These are phyloP conservation scores for Chrysotoxum bicinctum DNA, from an alignment of 2,888 invertebrate genomes.

Conservation along the genomic window DNA sequence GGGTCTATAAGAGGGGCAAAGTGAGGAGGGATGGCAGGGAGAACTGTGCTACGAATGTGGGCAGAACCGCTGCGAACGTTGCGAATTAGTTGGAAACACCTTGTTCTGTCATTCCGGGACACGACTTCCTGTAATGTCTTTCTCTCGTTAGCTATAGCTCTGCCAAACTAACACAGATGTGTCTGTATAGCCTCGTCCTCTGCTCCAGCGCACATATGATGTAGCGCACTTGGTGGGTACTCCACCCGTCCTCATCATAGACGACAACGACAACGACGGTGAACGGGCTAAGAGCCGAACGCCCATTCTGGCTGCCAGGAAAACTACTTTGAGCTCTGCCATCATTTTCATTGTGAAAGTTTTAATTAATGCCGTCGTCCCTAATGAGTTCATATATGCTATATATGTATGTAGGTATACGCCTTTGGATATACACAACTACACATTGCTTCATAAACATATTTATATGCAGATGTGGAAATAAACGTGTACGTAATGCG, in stretches of 20 bases:
- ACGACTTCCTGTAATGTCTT: constrained; percentile 72
- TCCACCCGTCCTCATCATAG: constrained; percentile 18
- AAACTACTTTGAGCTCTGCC: constrained; percentile 73
- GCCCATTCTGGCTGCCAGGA: constrained; percentile 65
- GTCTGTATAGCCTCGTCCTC: constrained; percentile 18
- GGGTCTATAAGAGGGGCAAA: background rate
- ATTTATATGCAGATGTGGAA: constrained; percentile 63
- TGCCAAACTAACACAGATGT: constrained; percentile 19
- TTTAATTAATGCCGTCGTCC: constrained; percentile 76
- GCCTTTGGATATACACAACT: background rate
- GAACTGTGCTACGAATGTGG: constrained; percentile 24
- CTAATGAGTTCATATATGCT: constrained; percentile 74
- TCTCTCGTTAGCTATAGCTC: constrained; percentile 35
- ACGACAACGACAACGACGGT: constrained; percentile 22
- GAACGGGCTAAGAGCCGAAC: constrained; percentile 51
- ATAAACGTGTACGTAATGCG: constrained; percentile 68
- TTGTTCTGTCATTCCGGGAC: constrained; percentile 74
- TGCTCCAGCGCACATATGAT: constrained; percentile 43
- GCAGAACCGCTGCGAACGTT: constrained; percentile 59
- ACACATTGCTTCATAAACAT: background rate
- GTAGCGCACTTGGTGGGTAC: constrained; percentile 28
- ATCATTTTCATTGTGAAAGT: constrained; percentile 75
- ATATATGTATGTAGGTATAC: background rate
- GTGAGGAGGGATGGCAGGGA: background rate
- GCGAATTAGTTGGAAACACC: constrained; percentile 74